Conservation (phyloP, 2,797 vertebrate genomes). For the Bryconaethiops microstoma region DNA sequence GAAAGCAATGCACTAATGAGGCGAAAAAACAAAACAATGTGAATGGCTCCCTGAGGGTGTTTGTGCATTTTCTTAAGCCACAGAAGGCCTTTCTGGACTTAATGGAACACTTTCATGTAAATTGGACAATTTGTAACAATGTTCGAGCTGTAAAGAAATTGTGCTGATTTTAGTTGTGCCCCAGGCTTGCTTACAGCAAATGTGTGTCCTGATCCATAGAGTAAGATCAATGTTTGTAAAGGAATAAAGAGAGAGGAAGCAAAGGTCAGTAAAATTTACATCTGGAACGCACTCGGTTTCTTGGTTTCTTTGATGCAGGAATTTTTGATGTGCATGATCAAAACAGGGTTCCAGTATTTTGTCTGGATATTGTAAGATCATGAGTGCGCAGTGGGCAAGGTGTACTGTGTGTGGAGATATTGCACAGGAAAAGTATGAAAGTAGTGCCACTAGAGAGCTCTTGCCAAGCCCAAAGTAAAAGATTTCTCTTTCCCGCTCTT, state of each 20-base stretch:
- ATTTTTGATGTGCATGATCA: neutral
- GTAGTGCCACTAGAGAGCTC: neutral
- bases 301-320: neutral
- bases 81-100: constrained; percentile 7
- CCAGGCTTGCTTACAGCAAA: neutral
- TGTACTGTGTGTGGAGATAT: neutral
- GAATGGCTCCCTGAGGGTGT: constrained; percentile 31
- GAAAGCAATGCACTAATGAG: constrained; percentile 26
- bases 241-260: neutral
- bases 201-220: neutral
- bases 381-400: neutral
- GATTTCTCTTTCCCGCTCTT: neutral
- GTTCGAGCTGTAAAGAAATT: constrained; percentile 17
- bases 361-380: neutral
- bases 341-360: neutral
- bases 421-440: neutral
- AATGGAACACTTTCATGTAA: constrained; percentile 31
- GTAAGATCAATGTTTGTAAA: constrained; percentile 14
- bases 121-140: constrained; percentile 33
- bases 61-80: constrained; percentile 15
- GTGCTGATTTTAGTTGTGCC: constrained; percentile 9
- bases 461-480: neutral
- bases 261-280: constrained; percentile 17
- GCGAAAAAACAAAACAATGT: constrained; percentile 23
- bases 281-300: neutral